Evolutionary conservation across 2,113 vertebrate species (phyloP), one percentile per base, ranked within the genome.

Genomic region (Takifugu flavidus): DNA sequence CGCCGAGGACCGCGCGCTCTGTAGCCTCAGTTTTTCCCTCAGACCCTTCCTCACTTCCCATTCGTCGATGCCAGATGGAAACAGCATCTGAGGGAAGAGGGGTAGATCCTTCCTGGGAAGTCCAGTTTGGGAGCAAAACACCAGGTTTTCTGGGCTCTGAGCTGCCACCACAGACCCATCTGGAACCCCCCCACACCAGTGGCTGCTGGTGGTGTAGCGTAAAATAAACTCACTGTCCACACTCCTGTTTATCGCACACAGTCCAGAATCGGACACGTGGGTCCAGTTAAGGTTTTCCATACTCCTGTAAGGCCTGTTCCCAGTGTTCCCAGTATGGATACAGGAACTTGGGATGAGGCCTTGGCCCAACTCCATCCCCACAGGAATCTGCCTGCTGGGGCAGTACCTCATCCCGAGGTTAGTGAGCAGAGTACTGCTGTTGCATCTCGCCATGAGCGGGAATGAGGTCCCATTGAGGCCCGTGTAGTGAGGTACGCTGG

Each of bases 211-310:
- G 53, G 89, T 88, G 57, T 63, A 93, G 74, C 69, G 90, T 44
- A 95, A 86, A 77, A 93, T 83, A 52, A 92, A 87, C 71, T 94
- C 91, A 0, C 90, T 93, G 70, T 94, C 93, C 82, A 91, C 54
- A 29, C 87, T 93, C 61, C 87, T 88, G 80, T 88, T 91, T 27
- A 84, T 77, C 14, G 69, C 67, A 6, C 85, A 90, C 46, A 88
- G 55, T 6, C 85, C 76, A 11, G 85, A 67, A 62, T 94, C 90
- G 11, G 88, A 66, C 44, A 82, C 31, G 0, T 75, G 14, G 70
- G 78, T 86, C 92, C 92, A 93, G 79, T 90, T 93, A n/a, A 96
- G 87, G 85, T 95, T 93, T 85, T 96, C 95, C 91, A 95, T 89
- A 49, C 95, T 96, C 54, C 89, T 91, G 70, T 93, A 95, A 51